Base-by-base conservation (phyloP, 2,113 vertebrate genomes). In the Illadopsis cleaveri region DNA sequence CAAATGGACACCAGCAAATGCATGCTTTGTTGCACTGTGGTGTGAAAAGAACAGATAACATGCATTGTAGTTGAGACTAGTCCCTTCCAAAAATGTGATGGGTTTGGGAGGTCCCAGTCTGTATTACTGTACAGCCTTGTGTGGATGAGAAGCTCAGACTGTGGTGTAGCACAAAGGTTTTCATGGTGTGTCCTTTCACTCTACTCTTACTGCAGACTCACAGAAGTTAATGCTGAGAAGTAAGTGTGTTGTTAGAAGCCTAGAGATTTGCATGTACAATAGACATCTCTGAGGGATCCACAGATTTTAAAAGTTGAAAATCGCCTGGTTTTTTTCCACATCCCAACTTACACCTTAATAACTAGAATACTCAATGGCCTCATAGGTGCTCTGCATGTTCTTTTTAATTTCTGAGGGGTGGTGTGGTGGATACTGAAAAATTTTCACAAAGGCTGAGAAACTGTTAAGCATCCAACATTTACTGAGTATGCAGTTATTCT, bases 251-350 rank as follows among this genome's bases (percentile, higher is more conserved):
- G 25, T 66, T 64, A 71, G 30, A 71, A 82, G 30, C 56, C 24
- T 44, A 28, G 40, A 69, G 37, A 69, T 25, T 19, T 89, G 42
- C 45, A 60, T 12, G 16, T 25, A 8, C 27, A 35, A 4, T 45
- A 58, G 61, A 76, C 56, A 47, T 60, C 3, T 90, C 44, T 47
- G 9, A 11, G 24, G 35, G 15, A 47, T 85, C 12, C 24, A 64
- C 35, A 27, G 21, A 38, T 66, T 58, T 72, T 14, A 70, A 17
- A 65, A 70, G 28, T 3, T 79, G 53, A 71, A 71, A 79, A 30
- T 73, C 0, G 1, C 8, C 9, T 70, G 7, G 0, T 0, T 8
- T 71, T 69, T 72, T 71, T 11, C 45, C 9, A 15, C 13, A 53
- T 83, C 8, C 23, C 12, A 57, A 12, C 4, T 81, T 86, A 6